Conservation (phyloP, 1,140 invertebrate genomes). For the Zaprionus tsacasi region DNA sequence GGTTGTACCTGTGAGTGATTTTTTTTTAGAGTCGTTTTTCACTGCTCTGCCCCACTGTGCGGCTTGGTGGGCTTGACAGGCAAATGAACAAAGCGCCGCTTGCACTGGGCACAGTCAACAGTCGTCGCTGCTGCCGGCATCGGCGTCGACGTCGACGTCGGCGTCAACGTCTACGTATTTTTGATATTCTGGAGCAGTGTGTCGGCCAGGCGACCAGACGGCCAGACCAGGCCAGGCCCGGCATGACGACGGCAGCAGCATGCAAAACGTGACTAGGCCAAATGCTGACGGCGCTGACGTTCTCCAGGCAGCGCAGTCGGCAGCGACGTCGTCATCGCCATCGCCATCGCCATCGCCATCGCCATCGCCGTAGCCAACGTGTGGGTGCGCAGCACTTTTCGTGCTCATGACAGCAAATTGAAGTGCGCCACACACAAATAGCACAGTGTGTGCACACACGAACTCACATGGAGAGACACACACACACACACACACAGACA, state of each 20-base stretch:
- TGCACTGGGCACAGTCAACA: background rate
- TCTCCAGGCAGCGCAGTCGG: conserved; percentile 3
- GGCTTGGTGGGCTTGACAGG: conserved; percentile 28
- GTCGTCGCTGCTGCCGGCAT: background rate
- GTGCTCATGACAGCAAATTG: conserved; percentile 65
- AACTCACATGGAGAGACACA: background rate
- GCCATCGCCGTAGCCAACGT: conserved; percentile 24
- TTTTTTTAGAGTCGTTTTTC: background rate
- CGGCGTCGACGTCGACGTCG: background rate
- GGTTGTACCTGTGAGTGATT: background rate
- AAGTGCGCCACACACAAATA: conserved; percentile 42
- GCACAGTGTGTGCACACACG: conserved; percentile 10
- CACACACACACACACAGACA: background rate
- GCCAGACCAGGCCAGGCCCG: too few species aligned
- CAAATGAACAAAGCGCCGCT: conserved; percentile 38
- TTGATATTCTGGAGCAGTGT: conserved; percentile 5
- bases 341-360: conserved; percentile 12
- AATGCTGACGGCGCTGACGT: conserved; percentile 52
- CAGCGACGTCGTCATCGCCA: background rate
- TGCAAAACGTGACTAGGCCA: conserved; percentile 73
- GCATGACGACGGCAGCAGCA: conserved; percentile 3
- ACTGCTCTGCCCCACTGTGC: conserved; percentile 23
- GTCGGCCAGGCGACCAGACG: background rate
- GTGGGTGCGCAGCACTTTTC: conserved; percentile 44
- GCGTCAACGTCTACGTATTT: background rate